Percentiles rank a stretch among this genome's conserved stretches.
phyloP scores from a whole-genome alignment of 2,797 vertebrate species.

The Hyperoplus immaculatus region DNA sequence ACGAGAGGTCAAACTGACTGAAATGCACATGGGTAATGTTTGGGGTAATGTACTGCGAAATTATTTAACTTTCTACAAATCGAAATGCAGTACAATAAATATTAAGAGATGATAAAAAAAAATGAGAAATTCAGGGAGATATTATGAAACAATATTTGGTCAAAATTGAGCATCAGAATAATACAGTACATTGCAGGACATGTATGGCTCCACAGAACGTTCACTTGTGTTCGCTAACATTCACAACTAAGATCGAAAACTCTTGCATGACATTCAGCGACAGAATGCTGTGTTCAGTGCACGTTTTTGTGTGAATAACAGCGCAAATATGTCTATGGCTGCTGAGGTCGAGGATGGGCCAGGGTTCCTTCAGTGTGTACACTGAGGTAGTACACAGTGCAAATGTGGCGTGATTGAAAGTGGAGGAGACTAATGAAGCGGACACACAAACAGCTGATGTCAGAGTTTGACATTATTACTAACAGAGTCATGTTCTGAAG shows the following conservation, averaged over 20 bases:
- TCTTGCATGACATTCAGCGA: slow-evolving; percentile 19
- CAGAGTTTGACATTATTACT: slow-evolving; percentile 22
- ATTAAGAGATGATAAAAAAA: neutral
- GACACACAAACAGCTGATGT: slow-evolving; percentile 34
- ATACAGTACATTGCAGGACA: slow-evolving; percentile 24
- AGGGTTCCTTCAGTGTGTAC: slow-evolving; percentile 3
- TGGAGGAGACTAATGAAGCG: slow-evolving; percentile 5
- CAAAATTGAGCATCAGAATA: slow-evolving; percentile 4
- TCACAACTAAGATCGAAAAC: slow-evolving; percentile 67
- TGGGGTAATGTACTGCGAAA: neutral
- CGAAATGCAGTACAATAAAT: slow-evolving; percentile 11
- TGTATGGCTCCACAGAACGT: slow-evolving; percentile 41
- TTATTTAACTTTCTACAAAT: slow-evolving; percentile 15
- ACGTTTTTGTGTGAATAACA: slow-evolving; percentile 42
- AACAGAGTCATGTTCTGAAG: slow-evolving; percentile 37
- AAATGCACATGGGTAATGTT: neutral
- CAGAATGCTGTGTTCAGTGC: slow-evolving; percentile 15
- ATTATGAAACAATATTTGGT: neutral
- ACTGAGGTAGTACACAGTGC: slow-evolving; percentile 20
- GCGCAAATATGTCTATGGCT: slow-evolving; percentile 42
- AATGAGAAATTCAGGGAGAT: neutral
- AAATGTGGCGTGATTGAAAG: slow-evolving; percentile 30
- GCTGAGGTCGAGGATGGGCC: slow-evolving; percentile 64
- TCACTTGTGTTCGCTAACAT: slow-evolving; percentile 74
- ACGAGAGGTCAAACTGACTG: slow-evolving; percentile 15